Percentiles rank a stretch among this genome's conserved stretches.
phyloP scores from a whole-genome alignment of 2,888 invertebrate genomes.

The Pyrocoelia pectoralis region DNA sequence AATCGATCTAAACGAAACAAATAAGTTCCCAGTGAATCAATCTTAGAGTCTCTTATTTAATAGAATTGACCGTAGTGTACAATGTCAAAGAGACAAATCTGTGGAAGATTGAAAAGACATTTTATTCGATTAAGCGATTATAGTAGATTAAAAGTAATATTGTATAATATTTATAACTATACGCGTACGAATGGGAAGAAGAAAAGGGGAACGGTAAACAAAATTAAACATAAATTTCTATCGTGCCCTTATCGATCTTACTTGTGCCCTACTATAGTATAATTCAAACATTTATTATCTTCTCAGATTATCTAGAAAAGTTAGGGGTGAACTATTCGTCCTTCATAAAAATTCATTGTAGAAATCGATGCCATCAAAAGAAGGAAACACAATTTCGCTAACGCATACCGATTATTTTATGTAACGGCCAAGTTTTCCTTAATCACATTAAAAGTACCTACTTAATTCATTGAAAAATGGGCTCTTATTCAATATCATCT shows the following conservation, averaged over 20 bases:
- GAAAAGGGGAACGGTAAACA: neutral
- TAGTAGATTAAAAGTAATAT: neutral
- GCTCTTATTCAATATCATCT: slow-evolving; percentile 12
- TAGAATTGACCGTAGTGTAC: neutral
- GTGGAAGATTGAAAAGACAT: neutral
- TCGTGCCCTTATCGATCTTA: neutral
- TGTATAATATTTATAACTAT: neutral
- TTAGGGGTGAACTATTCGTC: slow-evolving; percentile 3
- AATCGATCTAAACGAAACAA: neutral
- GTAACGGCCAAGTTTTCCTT: neutral
- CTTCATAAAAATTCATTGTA: slow-evolving; percentile 4
- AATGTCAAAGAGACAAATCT: neutral
- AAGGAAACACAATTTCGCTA: neutral
- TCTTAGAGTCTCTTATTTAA: neutral
- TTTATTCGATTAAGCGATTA: neutral
- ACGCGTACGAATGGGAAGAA: neutral
- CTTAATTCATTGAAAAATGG: slow-evolving; percentile 24
- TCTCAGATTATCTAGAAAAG: neutral
- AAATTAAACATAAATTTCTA: neutral
- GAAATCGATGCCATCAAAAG: neutral
- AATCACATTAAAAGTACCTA: slow-evolving; percentile 1
- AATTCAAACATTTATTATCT: slow-evolving; percentile 4
- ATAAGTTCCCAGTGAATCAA: neutral
- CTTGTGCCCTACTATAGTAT: slow-evolving; percentile 1
- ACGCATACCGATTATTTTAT: neutral